phyloP scores from a whole-genome alignment of 2,113 vertebrate species.

The Callorhinus ursinus region DNA sequence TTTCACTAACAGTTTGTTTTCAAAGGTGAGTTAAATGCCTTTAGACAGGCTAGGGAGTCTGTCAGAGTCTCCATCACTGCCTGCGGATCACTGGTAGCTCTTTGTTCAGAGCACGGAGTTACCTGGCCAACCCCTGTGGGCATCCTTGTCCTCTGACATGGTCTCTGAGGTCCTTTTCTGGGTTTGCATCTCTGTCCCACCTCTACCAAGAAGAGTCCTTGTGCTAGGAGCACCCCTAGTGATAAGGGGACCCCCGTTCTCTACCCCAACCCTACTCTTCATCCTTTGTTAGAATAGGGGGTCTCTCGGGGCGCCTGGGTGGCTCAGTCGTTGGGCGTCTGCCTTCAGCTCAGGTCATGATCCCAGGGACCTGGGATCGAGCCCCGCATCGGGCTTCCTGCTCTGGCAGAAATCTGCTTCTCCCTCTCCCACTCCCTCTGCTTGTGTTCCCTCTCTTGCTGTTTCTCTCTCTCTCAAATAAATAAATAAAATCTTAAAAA shows the following conservation, averaged over 20 bases:
- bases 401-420: too few relatives aligned
- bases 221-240: background rate
- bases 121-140: background rate
- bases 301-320: background rate
- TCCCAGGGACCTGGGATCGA: too few relatives aligned
- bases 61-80: background rate
- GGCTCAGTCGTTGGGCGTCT: too few relatives aligned
- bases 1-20: background rate
- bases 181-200: background rate
- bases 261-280: background rate
- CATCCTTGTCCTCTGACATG: background rate
- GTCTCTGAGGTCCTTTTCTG: background rate
- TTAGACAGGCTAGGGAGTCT: background rate
- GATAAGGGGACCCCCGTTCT: background rate
- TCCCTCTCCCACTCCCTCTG: too few relatives aligned
- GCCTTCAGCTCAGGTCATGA: too few relatives aligned
- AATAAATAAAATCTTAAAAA: too few relatives aligned
- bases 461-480: too few relatives aligned
- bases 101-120: background rate
- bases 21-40: background rate
- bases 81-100: background rate
- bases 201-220: background rate
- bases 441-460: too few relatives aligned
- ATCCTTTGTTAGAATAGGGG: background rate
- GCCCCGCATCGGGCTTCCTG: too few relatives aligned